phyloP scores from a whole-genome alignment of 2,797 vertebrate genomes.

The Neoniphon sammara region DNA sequence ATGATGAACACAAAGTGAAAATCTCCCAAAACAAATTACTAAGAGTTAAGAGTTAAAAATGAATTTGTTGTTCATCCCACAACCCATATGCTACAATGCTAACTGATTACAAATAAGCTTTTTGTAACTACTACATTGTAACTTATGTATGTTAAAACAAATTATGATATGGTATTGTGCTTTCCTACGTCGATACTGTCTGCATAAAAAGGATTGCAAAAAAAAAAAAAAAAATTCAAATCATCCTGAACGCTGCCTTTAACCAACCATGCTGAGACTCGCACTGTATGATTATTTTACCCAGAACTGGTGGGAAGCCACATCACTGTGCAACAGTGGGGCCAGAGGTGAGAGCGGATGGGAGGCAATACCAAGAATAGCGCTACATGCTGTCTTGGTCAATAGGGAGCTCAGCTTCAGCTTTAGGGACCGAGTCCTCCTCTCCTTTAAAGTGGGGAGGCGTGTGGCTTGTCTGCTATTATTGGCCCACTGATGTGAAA shows the following conservation, averaged over 20 bases:
- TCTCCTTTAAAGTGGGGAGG: slow-evolving; percentile 53
- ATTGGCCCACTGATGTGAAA: slow-evolving; percentile 72
- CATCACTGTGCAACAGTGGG: slow-evolving; percentile 40
- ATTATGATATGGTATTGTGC: slow-evolving; percentile 6
- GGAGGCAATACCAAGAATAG: slow-evolving; percentile 61
- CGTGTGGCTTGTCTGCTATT: slow-evolving; percentile 66
- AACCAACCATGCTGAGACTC: slow-evolving; percentile 55
- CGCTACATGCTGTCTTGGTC: slow-evolving; percentile 34
- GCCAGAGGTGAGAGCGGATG: slow-evolving; percentile 64
- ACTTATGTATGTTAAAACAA: background rate
- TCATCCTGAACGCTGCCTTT: slow-evolving; percentile 40
- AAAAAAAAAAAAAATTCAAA: background rate
- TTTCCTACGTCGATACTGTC: background rate
- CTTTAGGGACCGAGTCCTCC: slow-evolving; percentile 46
- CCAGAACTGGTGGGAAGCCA: slow-evolving; percentile 62
- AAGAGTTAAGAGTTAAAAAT: no score
- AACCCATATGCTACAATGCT: no score
- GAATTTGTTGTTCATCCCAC: no score
- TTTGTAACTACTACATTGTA: background rate
- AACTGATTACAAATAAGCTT: no score
- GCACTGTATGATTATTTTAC: slow-evolving; percentile 55
- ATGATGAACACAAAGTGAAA: background rate
- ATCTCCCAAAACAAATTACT: background rate
- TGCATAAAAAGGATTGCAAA: background rate
- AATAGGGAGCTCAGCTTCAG: slow-evolving; percentile 40